Evolutionary conservation across 2,113 vertebrate species (phyloP), one percentile per base, ranked within the genome.

Genomic region (Callipepla californica): DNA sequence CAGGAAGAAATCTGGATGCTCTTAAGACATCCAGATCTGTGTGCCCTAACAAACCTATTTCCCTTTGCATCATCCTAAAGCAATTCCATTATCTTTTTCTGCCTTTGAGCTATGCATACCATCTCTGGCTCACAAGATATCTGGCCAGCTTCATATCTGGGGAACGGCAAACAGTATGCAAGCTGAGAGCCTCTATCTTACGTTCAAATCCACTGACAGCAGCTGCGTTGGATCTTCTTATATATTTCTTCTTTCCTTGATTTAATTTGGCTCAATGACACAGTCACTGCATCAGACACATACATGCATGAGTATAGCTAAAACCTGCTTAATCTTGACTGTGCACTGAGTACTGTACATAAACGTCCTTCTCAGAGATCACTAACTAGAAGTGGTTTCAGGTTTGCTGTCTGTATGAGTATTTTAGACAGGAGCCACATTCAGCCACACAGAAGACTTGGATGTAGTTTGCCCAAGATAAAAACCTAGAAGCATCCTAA

Each of bases 101-200:
- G 26, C 61, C 36, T 51, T 44, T 69, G 40, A 77, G 40, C 40
- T 69, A 62, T 21, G 15, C 36, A 8, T 53, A 48, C 36, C 17
- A 50, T 21, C 32, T 22, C 9, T 23, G n/a, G 19, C n/a, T 66
- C 28, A 23, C 1, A 36, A 58, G n/a, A 7, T 14, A 72, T 16
- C 5, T n/a, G 28, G 25, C 23, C 50, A 85, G 30, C 16, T 79
- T 14, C 45, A 51, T 6, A 4, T 13, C 44, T 53, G 30, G 17
- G 8, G 12, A 40, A 40, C 4, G 14, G 19, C 19, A 80, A 74
- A 62, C 38, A 51, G 1, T 5, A 5, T 18, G 15, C 8, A 51
- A 6, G 5, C 0, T 0, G 17, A 76, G 14, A 0, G 0, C 10
- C 30, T 93, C 34, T 3, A 1, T 45, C 40, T 51, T 17, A 59